Evolutionary conservation across 2,797 vertebrate species (phyloP).

Genomic region (Calcarius lapponicus): DNA sequence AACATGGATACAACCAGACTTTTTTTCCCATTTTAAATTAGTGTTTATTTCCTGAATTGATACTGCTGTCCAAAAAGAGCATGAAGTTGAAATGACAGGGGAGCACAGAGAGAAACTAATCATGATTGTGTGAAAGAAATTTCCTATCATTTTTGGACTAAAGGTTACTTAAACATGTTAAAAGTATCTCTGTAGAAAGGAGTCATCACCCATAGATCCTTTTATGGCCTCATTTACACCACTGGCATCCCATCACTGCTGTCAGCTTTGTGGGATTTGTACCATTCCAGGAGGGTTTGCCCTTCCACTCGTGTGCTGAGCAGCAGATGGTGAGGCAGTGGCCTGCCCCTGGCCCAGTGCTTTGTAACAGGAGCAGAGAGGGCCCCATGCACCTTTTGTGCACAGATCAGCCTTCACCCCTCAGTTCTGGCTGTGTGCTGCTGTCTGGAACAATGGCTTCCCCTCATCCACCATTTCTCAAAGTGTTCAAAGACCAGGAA

Average conservation of each 20-base stretch:
- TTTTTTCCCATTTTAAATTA: accelerated
- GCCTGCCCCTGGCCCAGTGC: background rate
- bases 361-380: background rate
- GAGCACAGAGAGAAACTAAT: background rate
- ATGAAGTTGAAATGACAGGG: background rate
- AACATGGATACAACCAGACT: background rate
- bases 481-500: background rate
- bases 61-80: background rate
- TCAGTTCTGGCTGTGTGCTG: background rate
- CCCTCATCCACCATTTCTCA: background rate
- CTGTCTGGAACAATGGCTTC: background rate
- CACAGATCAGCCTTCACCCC: background rate
- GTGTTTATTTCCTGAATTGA: background rate
- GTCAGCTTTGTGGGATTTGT: background rate
- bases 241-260: background rate
- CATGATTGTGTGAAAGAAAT: background rate
- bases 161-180: background rate
- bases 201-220: background rate
- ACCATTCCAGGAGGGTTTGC: background rate
- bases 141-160: background rate
- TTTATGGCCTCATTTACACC: background rate
- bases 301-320: background rate
- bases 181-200: background rate
- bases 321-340: background rate
- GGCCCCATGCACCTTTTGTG: accelerated